Evolutionary conservation across 2,888 invertebrate genomes (phyloP).

Genomic region (Apodemia hepburni): DNA sequence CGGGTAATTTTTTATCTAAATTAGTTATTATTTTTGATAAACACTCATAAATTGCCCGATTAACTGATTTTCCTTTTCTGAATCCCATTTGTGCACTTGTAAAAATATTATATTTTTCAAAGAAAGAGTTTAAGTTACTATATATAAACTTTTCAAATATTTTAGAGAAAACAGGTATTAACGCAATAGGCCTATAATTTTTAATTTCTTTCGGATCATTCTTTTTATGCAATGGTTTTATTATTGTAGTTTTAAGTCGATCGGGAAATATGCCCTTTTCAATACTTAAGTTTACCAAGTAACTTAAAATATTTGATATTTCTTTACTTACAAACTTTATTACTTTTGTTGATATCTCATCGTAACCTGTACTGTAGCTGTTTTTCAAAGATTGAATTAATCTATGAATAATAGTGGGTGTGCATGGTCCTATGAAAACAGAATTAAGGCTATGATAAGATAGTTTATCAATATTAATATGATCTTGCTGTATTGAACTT

Average conservation of each 20-base stretch:
- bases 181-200: constrained; percentile 8
- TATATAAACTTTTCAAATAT: constrained; percentile 3
- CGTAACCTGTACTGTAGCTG: neutral
- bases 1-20: constrained; percentile 4
- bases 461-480: neutral
- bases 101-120: no score
- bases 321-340: neutral
- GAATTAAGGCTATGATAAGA: neutral
- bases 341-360: neutral
- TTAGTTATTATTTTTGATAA: neutral
- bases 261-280: neutral
- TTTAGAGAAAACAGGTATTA: constrained; percentile 8
- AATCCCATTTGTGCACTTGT: no score
- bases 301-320: neutral
- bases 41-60: neutral
- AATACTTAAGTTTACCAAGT: neutral
- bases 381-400: no score
- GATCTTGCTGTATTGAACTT: neutral
- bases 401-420: neutral
- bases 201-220: neutral
- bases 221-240: constrained; percentile 11
- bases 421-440: neutral
- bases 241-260: neutral
- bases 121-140: neutral
- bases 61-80: no score